Evolutionary conservation across 2,797 vertebrate species (phyloP).

Genomic region (Enteromius mattozi): DNA sequence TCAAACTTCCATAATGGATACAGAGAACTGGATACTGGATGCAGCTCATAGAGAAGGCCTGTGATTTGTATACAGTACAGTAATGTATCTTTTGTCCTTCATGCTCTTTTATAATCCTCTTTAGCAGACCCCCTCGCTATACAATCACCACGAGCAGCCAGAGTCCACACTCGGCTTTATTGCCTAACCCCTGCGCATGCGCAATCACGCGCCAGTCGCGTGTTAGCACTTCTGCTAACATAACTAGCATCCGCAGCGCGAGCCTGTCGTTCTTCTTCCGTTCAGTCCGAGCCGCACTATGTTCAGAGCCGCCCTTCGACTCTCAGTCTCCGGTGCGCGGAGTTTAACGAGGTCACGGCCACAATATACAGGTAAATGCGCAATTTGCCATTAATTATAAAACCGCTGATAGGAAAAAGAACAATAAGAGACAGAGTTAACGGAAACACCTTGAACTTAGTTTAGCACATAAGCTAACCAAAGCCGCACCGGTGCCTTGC

Average conservation of each 20-base stretch:
- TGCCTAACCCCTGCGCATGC: conserved; percentile 38
- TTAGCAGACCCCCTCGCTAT: not conserved
- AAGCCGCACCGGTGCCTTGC: not conserved
- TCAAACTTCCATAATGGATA: not conserved
- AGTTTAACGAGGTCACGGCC: conserved; percentile 72
- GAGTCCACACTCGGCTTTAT: not conserved
- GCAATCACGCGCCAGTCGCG: not conserved
- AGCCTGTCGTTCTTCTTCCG: not conserved
- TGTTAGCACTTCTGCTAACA: conserved; percentile 12
- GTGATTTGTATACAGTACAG: not conserved
- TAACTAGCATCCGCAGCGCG: not conserved
- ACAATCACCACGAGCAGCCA: not conserved
- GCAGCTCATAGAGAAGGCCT: not conserved
- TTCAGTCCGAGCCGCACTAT: conserved; percentile 64
- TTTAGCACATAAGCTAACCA: conserved; percentile 23
- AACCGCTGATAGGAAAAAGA: not conserved
- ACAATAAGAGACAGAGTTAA: not conserved
- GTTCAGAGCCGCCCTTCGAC: conserved; percentile 81
- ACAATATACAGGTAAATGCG: conserved; percentile 70
- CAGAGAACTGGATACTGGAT: not conserved
- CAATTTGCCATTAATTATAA: not conserved
- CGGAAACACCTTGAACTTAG: conserved; percentile 33
- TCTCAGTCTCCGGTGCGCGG: conserved; percentile 78
- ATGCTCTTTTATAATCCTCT: conserved; percentile 17
- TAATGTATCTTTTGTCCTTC: conserved; percentile 18